Evolutionary conservation across 2,113 vertebrate genomes (phyloP), one percentile per base, ranked within the genome.

Genomic region (Percopsis transmontana): DNA sequence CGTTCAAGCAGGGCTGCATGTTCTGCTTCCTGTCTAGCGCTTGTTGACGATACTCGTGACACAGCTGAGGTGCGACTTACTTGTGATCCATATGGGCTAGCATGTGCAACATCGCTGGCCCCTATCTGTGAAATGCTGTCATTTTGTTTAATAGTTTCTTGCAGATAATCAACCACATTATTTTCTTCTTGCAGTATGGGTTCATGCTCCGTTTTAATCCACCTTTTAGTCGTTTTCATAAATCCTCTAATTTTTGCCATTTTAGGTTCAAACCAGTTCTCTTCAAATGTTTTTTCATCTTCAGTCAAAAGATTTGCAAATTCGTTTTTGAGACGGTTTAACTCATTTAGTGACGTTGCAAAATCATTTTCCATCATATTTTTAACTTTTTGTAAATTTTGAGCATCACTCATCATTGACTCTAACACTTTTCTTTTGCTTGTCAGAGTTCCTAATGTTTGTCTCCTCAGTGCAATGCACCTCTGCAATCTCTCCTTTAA

Each of bases 71-170:
- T 47, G 44, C 44, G 44, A 47, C 44, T 47, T 47, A 47, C 44
- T 12, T 47, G 44, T 15, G 44, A 47, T 47, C 13, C 44, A 16
- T 47, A 15, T 16, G 13, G 44, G n/a, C n/a, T 12, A 16, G 13
- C 44, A 1, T 47, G 44, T 47, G 13, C 44, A 47, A 16, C 44
- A 47, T 47, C 3, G 12, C 44, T 11, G 6, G 44, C 44, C 13
- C 44, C 44, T 15, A 3, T 15, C 21, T 67, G 16, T 5, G 65
- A 67, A 38, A 58, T 42, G 20, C 65, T 67, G n/a, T 67, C 65
- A 6, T 48, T 33, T 58, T 53, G 41, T 58, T 19, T 58, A 67
- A 51, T 19, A 47, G 44, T 3, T 15, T 47, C 44, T 47, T 47
- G 44, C 44, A 16, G 44, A 16, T 47, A 12, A 47, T 3, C 44